phyloP scores from a whole-genome alignment of 2,797 vertebrate genomes.

The Notamacropus eugenii region DNA sequence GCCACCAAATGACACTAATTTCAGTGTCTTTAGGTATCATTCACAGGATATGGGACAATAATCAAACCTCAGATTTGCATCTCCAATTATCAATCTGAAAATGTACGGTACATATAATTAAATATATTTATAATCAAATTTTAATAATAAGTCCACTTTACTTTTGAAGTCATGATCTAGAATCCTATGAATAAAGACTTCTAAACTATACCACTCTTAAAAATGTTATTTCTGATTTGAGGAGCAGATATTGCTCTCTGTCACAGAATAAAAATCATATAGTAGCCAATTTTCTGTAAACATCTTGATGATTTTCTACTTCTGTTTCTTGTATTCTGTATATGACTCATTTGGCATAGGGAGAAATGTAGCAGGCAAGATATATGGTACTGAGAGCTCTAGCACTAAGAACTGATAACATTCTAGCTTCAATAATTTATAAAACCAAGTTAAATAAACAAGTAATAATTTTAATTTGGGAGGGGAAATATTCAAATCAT shows the following conservation, averaged over 20 bases:
- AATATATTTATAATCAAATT: slow-evolving; percentile 10
- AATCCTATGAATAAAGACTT: background rate
- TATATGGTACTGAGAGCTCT: background rate
- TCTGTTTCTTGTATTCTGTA: background rate
- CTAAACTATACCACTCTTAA: background rate
- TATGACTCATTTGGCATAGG: background rate
- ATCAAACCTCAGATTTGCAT: background rate
- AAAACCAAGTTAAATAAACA: background rate
- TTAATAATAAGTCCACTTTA: background rate
- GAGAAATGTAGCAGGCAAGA: background rate
- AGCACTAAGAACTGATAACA: background rate
- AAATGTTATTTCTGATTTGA: background rate
- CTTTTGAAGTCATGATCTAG: slow-evolving; percentile 16
- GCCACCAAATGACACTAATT: background rate
- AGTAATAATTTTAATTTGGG: background rate
- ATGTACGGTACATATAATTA: background rate
- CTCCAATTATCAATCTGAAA: slow-evolving; percentile 1
- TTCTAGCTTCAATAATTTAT: background rate
- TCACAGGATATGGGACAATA: background rate
- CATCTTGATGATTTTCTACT: background rate
- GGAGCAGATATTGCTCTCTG: background rate
- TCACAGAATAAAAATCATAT: background rate
- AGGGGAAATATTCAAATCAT: background rate
- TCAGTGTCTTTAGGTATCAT: background rate
- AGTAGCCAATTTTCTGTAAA: background rate